Evolutionary conservation across 2,797 vertebrate species (phyloP).

Genomic region (Sternarchorhynchus goeldii): DNA sequence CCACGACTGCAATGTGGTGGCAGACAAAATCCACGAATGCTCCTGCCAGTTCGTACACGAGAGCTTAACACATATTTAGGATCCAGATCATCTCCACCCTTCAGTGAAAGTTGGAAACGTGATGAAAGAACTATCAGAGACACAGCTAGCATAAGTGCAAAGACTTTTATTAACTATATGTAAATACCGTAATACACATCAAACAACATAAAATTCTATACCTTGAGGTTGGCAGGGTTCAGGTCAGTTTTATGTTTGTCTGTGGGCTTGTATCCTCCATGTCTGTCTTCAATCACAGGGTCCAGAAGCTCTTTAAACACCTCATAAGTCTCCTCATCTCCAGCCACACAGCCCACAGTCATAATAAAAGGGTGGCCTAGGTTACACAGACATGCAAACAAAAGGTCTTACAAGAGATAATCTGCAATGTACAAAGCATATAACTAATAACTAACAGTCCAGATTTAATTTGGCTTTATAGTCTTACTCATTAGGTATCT

Average conservation of each 20-base stretch:
- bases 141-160: background rate
- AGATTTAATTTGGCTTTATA: background rate
- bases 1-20: slow-evolving; percentile 95
- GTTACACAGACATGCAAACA: background rate
- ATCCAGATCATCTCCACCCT: slow-evolving; percentile 96
- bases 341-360: slow-evolving; percentile 94
- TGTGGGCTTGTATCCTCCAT: slow-evolving; percentile 93
- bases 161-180: background rate
- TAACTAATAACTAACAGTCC: background rate
- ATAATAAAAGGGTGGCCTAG: slow-evolving; percentile 94
- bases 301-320: slow-evolving; percentile 89
- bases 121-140: background rate
- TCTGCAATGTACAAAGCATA: background rate
- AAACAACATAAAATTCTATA: slow-evolving; percentile 56
- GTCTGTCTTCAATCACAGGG: slow-evolving; percentile 89
- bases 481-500: too few species aligned
- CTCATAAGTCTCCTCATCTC: slow-evolving; percentile 91
- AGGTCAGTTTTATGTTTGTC: slow-evolving; percentile 96
- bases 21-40: slow-evolving; percentile 92
- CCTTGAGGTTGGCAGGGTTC: slow-evolving; percentile 85
- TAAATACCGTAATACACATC: too few species aligned
- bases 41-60: slow-evolving; percentile 92
- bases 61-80: slow-evolving; percentile 93
- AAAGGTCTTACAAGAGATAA: background rate
- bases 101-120: background rate